Conservation (phyloP, 2,888 invertebrate species). For the Celastrina argiolus region DNA sequence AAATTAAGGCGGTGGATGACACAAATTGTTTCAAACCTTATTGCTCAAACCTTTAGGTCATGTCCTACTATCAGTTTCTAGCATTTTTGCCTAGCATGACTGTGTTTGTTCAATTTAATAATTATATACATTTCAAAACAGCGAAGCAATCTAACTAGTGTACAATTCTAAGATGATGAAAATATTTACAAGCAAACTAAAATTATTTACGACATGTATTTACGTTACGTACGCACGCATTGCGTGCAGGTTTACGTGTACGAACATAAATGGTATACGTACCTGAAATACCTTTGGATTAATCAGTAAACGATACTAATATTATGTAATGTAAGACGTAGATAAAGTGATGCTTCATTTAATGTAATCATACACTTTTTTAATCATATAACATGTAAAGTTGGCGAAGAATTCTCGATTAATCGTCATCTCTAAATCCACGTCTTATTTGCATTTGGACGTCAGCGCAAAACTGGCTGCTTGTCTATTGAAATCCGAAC, state of each 20-base stretch:
- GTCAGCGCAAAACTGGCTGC: not conserved
- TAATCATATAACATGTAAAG: not conserved
- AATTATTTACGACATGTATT: not conserved
- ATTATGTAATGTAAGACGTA: not conserved
- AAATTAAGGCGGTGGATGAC: not conserved
- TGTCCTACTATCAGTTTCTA: not conserved
- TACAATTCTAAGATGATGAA: not conserved
- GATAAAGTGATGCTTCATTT: not conserved
- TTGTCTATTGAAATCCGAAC: not conserved
- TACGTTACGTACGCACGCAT: not conserved
- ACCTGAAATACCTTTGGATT: not conserved
- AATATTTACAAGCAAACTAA: not conserved
- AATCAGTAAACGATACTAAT: not conserved
- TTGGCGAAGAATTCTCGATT: not conserved
- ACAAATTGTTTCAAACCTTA: not conserved
- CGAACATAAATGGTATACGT: not conserved
- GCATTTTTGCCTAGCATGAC: not conserved
- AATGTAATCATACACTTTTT: not conserved
- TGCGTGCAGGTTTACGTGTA: not conserved
- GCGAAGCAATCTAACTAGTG: not conserved
- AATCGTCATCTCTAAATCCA: not conserved
- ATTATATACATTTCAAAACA: too few relatives aligned
- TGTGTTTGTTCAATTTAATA: not conserved
- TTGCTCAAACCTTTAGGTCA: not conserved
- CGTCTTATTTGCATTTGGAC: not conserved